These are phyloP conservation scores for Spodoptera picta DNA, from an alignment of 2,888 invertebrate genomes.

Conservation along the genomic window DNA sequence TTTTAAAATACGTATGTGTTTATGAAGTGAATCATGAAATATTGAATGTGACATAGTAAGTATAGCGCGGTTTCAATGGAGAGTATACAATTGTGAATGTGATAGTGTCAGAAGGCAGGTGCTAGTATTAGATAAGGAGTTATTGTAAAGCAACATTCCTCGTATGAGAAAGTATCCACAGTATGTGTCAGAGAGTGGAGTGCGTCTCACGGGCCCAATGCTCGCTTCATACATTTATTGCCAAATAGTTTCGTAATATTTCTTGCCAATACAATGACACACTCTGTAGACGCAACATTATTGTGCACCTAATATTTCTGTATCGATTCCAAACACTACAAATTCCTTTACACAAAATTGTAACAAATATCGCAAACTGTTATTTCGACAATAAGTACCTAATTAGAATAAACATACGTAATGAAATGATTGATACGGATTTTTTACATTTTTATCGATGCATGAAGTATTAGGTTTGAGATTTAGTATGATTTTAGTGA, in stretches of 20 bases:
- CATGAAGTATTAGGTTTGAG: conserved; percentile 49
- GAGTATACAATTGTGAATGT: conserved; percentile 65
- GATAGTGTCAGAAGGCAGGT: conserved; percentile 69
- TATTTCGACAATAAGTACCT: conserved; percentile 52
- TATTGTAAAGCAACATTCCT: conserved; percentile 72
- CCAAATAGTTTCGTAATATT: conserved; percentile 66
- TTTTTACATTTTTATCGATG: conserved; percentile 38
- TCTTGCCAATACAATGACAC: conserved; percentile 74
- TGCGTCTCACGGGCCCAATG: conserved; percentile 44
- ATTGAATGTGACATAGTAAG: conserved; percentile 11
- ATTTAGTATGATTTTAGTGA: conserved; percentile 25
- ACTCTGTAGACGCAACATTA: conserved; percentile 17
- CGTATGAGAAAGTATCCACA: conserved; percentile 49
- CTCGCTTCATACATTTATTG: conserved; percentile 64
- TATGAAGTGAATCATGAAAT: conserved; percentile 16
- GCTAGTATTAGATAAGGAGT: conserved; percentile 74
- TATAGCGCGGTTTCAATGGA: conserved; percentile 16
- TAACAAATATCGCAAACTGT: conserved; percentile 34
- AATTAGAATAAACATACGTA: conserved; percentile 24
- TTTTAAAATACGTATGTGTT: conserved; percentile 18
- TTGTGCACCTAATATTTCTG: conserved; percentile 50
- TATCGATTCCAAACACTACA: conserved; percentile 23
- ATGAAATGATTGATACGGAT: conserved; percentile 23
- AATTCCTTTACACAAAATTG: conserved; percentile 6
- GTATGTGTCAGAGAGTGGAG: conserved; percentile 40